A percentile compares a stretch with the other conserved stretches of the same genome.
Evolutionary conservation across 2,797 vertebrate genomes (phyloP).

Genomic region (Emys orbicularis): DNA sequence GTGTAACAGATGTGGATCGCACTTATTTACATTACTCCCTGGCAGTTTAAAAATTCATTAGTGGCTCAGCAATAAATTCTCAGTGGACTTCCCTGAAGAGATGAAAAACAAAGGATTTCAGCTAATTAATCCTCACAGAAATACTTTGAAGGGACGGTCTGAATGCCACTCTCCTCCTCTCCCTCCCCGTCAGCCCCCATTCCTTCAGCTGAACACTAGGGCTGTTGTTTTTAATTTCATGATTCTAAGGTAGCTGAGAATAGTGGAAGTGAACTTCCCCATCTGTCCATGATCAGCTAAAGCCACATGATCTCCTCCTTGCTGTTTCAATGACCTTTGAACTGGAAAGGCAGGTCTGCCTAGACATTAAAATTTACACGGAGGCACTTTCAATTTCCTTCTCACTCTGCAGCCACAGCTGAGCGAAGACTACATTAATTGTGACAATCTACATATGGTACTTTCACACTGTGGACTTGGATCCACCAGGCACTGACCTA

Average conservation of each 20-base stretch:
- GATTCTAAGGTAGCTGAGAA: constrained; percentile 29
- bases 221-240: constrained; percentile 26
- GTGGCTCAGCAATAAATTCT: constrained; percentile 73
- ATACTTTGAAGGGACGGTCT: not conserved
- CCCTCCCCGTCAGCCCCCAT: fast-evolving
- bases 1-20: constrained; percentile 66
- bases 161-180: not conserved
- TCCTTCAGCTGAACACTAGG: constrained; percentile 32
- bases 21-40: constrained; percentile 76
- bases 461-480: constrained; percentile 73
- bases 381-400: constrained; percentile 68
- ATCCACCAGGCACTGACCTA: constrained; percentile 74
- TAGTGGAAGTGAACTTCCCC: not conserved
- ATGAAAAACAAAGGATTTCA: constrained; percentile 41
- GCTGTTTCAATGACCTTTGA: not conserved
- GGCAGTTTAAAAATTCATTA: constrained; percentile 80
- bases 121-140: constrained; percentile 68
- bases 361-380: constrained; percentile 58
- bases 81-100: constrained; percentile 37
- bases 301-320: not conserved
- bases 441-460: constrained; percentile 74
- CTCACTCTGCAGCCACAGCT: constrained; percentile 36
- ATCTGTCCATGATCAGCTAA: not conserved
- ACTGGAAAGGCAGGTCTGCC: constrained; percentile 58
- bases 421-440: constrained; percentile 62